These are phyloP conservation scores for Salvelinus sp. DNA, from an alignment of 2,113 vertebrate species.

Conservation along the genomic window DNA sequence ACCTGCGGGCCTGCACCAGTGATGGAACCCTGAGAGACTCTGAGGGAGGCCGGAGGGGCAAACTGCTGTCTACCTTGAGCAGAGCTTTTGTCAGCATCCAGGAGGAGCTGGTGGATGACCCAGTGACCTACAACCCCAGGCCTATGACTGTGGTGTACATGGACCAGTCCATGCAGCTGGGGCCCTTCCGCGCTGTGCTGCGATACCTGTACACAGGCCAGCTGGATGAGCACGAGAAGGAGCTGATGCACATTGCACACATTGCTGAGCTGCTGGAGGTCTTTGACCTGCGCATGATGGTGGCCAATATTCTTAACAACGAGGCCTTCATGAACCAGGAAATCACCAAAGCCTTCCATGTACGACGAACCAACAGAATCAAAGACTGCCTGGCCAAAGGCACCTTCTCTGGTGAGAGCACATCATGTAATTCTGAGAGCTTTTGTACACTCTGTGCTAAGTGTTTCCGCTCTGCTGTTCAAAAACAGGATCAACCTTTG, in stretches of 20 bases:
- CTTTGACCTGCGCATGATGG: slow-evolving; percentile 99
- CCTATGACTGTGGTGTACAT: slow-evolving; percentile 96
- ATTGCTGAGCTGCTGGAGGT: slow-evolving; percentile 98
- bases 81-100: slow-evolving; percentile 94
- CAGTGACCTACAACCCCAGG: slow-evolving; percentile 86
- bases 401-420: slow-evolving; percentile 89
- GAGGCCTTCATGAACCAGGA: slow-evolving; percentile 99
- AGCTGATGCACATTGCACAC: slow-evolving; percentile 97
- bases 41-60: slow-evolving; percentile 71
- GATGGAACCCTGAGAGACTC: slow-evolving; percentile 88
- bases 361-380: slow-evolving; percentile 93
- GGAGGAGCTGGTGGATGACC: slow-evolving; percentile 93
- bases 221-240: slow-evolving; percentile 91
- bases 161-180: slow-evolving; percentile 92
- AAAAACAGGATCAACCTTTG: background rate
- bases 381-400: slow-evolving; percentile 98
- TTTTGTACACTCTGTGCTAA: background rate
- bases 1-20: slow-evolving; percentile 92
- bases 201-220: slow-evolving; percentile 96
- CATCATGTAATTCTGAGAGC: background rate
- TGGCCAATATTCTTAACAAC: slow-evolving; percentile 97
- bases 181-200: slow-evolving; percentile 93
- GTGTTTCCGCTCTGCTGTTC: background rate
- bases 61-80: slow-evolving; percentile 91
- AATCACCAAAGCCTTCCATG: slow-evolving; percentile 99